Base-by-base conservation (phyloP, 2,888 invertebrate species). In the Meghimatium bilineatum region DNA sequence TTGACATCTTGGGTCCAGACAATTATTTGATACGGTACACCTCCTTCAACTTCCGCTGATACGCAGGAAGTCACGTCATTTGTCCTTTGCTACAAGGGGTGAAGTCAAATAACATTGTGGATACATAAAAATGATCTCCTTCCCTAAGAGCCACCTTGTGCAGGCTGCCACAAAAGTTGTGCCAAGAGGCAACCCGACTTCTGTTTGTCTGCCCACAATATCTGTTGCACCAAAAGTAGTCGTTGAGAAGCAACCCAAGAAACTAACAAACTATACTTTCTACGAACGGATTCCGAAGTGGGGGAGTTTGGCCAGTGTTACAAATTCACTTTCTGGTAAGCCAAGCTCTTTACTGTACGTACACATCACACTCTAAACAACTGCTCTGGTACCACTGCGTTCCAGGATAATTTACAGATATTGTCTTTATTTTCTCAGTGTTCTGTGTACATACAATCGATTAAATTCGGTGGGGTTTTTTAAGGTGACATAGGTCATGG, bases 141-240 rank as follows among this genome's bases (percentile, higher is more conserved):
- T 89, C 44, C 88, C 88, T 10, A 90, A 88, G 86, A 82, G 87
- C n/a, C 86, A 87, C 63, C 83, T 89, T 75, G 32, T 86, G 34
- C 85, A 88, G 60, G 91, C 91, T 38, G 88, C 89, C 34, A 85
- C 88, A 44, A 89, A 90, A 79, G 85, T 90, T 63, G 88, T 90
- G 34, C 89, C 91, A 17, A 87, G 80, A 38, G 72, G 71, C 56
- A 85, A 85, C 36, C 78, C 86, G 12, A 49, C 88, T 34, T 86
- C 87, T 49, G 89, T 89, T 36, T 60, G 87, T n/a, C 80, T 87
- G 67, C 87, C 88, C 29, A 86, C 87, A 49, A 63, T 87, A 38
- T 83, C 85, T 52, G 85, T 87, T 82, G 52, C 85, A 10, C 81
- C 88, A 34, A 87, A 87, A 82, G 67, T 80, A 36, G 80, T 86